Conservation (phyloP, 2,888 invertebrate species). For the Branchipolynoe longqiensis region DNA sequence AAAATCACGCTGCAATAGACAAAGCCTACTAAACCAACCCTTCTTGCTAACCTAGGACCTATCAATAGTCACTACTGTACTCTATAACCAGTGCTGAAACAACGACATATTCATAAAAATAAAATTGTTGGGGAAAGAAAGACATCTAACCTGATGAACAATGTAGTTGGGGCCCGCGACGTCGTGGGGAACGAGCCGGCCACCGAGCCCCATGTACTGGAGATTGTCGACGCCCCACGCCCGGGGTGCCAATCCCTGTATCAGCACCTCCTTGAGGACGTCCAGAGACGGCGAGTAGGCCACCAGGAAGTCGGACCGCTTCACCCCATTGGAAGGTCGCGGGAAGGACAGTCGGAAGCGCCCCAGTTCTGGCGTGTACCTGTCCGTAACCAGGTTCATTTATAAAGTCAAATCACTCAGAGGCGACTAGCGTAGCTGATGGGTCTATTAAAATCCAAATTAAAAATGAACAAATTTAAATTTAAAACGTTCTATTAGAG, state of each 20-base stretch:
- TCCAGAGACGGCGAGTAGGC: slow-evolving; percentile 70
- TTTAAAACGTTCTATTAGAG: no score
- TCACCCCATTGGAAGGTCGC: slow-evolving; percentile 61
- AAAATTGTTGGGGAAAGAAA: no score
- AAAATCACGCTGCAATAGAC: no score
- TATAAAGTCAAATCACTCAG: no score
- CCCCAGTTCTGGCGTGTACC: slow-evolving; percentile 90
- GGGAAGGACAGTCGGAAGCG: slow-evolving; percentile 87
- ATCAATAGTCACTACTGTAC: neutral
- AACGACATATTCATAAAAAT: no score
- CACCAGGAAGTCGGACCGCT: slow-evolving; percentile 74
- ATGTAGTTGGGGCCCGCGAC: slow-evolving; percentile 81
- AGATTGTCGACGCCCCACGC: slow-evolving; percentile 70
- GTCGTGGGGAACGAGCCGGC: slow-evolving; percentile 76
- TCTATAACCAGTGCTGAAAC: neutral
- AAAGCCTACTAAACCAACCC: no score
- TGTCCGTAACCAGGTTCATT: no score
- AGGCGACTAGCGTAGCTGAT: neutral
- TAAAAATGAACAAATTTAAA: no score
- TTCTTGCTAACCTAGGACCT: no score
- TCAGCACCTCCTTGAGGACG: slow-evolving; percentile 76
- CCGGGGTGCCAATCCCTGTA: slow-evolving; percentile 74
- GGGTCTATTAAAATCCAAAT: neutral
- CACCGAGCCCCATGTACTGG: slow-evolving; percentile 72
- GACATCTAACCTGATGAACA: slow-evolving; percentile 77